Evolutionary conservation across 1,140 invertebrate genomes (phyloP).

Genomic region (Drosophila takahashii): DNA sequence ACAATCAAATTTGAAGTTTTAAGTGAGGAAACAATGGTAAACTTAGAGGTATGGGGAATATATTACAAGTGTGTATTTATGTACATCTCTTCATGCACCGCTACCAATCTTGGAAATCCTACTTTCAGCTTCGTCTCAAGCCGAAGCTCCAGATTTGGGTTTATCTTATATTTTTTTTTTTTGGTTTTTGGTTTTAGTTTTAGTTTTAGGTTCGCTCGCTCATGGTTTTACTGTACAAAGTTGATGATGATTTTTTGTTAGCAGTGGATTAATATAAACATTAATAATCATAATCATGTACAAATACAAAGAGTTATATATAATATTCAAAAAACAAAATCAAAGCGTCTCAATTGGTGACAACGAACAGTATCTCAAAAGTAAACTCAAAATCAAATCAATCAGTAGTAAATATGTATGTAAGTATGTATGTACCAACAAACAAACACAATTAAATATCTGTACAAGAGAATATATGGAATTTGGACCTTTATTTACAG

Average conservation of each 20-base stretch:
- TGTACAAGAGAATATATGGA: conserved; percentile 79
- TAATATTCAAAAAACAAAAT: conserved; percentile 62
- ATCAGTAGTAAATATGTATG: conserved; percentile 56
- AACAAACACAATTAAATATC: conserved; percentile 78
- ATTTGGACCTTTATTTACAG: conserved; percentile 72
- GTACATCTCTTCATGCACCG: conserved; percentile 53
- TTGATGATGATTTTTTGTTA: conserved; percentile 72
- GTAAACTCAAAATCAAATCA: conserved; percentile 59
- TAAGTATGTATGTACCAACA: conserved; percentile 67
- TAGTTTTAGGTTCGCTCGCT: conserved; percentile 53
- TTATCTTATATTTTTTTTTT: conserved; percentile 15
- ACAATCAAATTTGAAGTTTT: conserved; percentile 43
- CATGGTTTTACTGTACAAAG: conserved; percentile 69
- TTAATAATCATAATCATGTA: conserved; percentile 79
- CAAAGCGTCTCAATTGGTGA: conserved; percentile 77
- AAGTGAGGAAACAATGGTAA: conserved; percentile 29
- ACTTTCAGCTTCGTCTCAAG: conserved; percentile 51
- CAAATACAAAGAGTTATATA: conserved; percentile 75
- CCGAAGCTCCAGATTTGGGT: conserved; percentile 38
- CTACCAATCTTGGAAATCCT: conserved; percentile 64
- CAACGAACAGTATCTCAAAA: conserved; percentile 72
- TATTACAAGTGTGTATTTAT: conserved; percentile 55
- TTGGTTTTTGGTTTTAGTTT: conserved; percentile 14
- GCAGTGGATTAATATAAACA: conserved; percentile 80
- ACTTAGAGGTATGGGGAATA: conserved; percentile 37